phyloP scores from a whole-genome alignment of 1,140 invertebrate species.

The Microplitis demolitor region DNA sequence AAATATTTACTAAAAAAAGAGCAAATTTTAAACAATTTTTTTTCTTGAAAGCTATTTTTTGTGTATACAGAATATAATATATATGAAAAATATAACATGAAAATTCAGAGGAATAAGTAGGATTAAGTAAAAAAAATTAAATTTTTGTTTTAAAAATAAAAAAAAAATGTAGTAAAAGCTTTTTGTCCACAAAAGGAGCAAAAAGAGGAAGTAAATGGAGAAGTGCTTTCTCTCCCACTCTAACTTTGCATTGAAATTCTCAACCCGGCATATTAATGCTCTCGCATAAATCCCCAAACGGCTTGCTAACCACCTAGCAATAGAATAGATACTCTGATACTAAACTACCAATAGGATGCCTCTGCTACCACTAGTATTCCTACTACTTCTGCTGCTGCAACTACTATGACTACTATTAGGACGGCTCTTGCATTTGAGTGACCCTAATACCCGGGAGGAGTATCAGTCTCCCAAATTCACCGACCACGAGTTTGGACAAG shows the following conservation, averaged over 20 bases:
- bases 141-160: too few relatives aligned
- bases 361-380: too few relatives aligned
- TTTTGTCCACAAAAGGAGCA: neutral
- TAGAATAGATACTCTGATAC: neutral
- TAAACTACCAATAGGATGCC: too few relatives aligned
- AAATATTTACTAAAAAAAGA: too few relatives aligned
- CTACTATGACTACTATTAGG: too few relatives aligned
- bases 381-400: too few relatives aligned
- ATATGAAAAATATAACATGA: too few relatives aligned
- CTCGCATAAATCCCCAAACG: slow-evolving; percentile 40
- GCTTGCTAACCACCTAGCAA: slow-evolving; percentile 19
- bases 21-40: too few relatives aligned
- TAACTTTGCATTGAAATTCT: slow-evolving; percentile 44
- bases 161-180: neutral
- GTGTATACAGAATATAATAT: too few relatives aligned
- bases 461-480: neutral
- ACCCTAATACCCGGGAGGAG: neutral
- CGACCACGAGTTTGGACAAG: neutral
- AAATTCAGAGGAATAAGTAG: too few relatives aligned
- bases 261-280: slow-evolving; percentile 48
- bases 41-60: too few relatives aligned
- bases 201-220: neutral
- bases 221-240: slow-evolving; percentile 27
- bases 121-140: too few relatives aligned
- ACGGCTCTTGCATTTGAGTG: neutral